Evolutionary conservation across 2,888 invertebrate genomes (phyloP).

Genomic region (Ametastegia equiseti): DNA sequence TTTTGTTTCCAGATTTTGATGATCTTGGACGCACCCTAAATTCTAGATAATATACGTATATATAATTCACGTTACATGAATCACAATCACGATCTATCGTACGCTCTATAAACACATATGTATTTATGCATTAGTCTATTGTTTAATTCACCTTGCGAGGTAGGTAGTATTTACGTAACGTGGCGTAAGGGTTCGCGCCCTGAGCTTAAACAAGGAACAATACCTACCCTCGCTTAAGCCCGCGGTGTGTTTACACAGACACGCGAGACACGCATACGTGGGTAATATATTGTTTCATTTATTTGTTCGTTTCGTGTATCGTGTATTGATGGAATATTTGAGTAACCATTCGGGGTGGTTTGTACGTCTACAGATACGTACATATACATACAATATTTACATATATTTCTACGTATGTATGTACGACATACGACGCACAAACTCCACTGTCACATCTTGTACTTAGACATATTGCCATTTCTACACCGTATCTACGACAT

Average conservation of each 20-base stretch:
- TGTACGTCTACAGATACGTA: neutral
- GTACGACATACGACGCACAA: neutral
- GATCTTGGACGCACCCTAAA: neutral
- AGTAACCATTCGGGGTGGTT: conserved; percentile 29
- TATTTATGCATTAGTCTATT: conserved; percentile 13
- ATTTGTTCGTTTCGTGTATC: conserved; percentile 33
- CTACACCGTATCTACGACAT: neutral
- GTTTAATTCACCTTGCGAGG: conserved; percentile 17
- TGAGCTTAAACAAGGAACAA: conserved; percentile 41
- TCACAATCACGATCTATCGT: neutral
- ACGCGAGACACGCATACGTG: neutral
- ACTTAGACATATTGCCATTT: neutral
- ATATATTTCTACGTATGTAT: too few relatives aligned
- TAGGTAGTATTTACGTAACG: conserved; percentile 38
- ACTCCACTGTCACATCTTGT: neutral
- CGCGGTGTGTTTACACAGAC: conserved; percentile 10
- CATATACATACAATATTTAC: neutral
- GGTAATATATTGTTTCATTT: conserved; percentile 32
- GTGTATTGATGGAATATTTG: conserved; percentile 43
- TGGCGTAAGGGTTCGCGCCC: conserved; percentile 39
- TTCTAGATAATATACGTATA: neutral
- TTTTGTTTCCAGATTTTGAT: neutral
- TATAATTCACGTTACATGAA: neutral
- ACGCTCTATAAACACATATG: conserved; percentile 7
- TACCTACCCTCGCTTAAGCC: conserved; percentile 25